Percentiles rank a stretch among this genome's conserved stretches.
Conservation (phyloP, 2,888 invertebrate species). For the Synanthedon andrenaeformis region DNA sequence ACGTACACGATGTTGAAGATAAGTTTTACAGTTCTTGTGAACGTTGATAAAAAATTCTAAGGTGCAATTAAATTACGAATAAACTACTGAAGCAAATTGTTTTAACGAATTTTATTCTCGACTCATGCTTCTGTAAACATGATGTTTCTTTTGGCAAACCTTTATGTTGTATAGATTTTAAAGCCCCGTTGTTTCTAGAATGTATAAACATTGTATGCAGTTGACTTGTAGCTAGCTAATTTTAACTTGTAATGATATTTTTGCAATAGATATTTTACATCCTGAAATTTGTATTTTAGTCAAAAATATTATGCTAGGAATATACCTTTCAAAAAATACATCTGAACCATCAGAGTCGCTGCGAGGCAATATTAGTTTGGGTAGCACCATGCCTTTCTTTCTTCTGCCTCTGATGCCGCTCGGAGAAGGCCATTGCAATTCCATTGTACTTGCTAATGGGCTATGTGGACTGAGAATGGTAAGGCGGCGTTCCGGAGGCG, state of each 20-base stretch:
- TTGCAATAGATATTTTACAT: too few species aligned
- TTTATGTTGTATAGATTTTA: too few species aligned
- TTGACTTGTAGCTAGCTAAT: too few species aligned
- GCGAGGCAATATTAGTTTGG: constrained; percentile 79
- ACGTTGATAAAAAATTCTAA: too few species aligned
- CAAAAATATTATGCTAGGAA: constrained; percentile 3
- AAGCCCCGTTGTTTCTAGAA: too few species aligned
- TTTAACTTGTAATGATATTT: too few species aligned
- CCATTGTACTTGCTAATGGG: constrained; percentile 76
- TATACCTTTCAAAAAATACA: constrained; percentile 66
- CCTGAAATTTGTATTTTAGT: too few species aligned
- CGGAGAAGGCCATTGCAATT: constrained; percentile 73
- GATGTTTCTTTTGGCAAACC: constrained; percentile 12
- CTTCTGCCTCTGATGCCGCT: constrained; percentile 72
- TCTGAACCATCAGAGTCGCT: constrained; percentile 80
- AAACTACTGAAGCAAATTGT: not conserved
- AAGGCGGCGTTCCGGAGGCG: constrained; percentile 75
- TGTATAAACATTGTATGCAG: too few species aligned
- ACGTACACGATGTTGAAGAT: too few species aligned
- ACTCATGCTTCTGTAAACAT: constrained; percentile 13
- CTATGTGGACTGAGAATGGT: constrained; percentile 86
- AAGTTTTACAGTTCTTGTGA: too few species aligned
- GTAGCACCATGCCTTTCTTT: constrained; percentile 80
- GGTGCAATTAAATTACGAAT: too few species aligned
- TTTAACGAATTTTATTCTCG: constrained; percentile 13